A percentile compares a stretch with the other conserved stretches of the same genome.
Conservation (phyloP, 1,140 invertebrate species). For the Nasonia giraulti region DNA sequence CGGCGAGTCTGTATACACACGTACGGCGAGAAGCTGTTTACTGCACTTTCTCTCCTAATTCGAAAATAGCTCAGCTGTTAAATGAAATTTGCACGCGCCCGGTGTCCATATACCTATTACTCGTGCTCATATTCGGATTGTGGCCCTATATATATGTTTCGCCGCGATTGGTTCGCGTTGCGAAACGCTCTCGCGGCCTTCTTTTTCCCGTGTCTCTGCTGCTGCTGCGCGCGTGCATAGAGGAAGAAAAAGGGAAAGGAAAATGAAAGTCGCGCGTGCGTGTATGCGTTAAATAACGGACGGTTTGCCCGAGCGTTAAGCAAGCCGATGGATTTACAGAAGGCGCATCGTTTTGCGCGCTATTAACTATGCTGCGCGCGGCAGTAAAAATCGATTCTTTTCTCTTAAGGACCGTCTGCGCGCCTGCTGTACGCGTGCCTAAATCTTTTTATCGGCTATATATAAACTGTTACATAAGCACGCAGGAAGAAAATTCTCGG, state of each 20-base stretch:
- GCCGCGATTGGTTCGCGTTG: not conserved
- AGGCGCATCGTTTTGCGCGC: too few relatives aligned
- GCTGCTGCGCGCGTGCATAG: not conserved
- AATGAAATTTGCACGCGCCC: not conserved
- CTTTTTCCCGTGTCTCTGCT: not conserved
- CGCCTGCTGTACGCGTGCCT: too few relatives aligned
- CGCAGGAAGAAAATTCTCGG: not conserved
- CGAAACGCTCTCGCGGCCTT: not conserved
- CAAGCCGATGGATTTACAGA: not conserved
- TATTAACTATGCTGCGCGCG: too few relatives aligned
- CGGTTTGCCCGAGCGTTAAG: not conserved
- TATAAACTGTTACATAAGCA: too few relatives aligned
- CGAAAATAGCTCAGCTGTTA: conserved; percentile 8
- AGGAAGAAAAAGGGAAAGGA: conserved; percentile 3
- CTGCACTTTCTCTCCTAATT: not conserved
- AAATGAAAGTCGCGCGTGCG: not conserved
- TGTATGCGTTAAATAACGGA: not conserved
- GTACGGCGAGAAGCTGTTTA: not conserved
- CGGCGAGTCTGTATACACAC: not conserved
- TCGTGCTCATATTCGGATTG: not conserved
- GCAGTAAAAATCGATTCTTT: not conserved
- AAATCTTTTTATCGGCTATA: not conserved
- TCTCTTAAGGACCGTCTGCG: not conserved
- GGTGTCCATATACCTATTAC: not conserved
- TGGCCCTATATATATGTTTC: not conserved